Conservation (phyloP, 2,888 invertebrate species). For the Microplitis deprimator region DNA sequence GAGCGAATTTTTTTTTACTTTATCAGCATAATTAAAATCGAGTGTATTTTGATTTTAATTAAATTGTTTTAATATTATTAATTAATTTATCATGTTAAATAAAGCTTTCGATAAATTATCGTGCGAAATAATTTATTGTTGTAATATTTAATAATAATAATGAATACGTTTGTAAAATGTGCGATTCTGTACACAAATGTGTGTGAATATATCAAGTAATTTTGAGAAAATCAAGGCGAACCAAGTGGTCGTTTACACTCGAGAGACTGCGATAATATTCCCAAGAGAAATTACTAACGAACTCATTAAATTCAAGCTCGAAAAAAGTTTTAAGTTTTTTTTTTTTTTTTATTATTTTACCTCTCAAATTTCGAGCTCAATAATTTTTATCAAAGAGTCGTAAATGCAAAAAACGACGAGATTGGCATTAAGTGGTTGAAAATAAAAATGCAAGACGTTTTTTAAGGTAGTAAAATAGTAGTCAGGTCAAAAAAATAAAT, state of each 20-base stretch:
- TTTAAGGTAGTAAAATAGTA: background rate
- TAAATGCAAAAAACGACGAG: background rate
- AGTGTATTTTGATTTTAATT: too few relatives aligned
- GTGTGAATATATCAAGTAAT: background rate
- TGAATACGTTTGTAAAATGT: too few relatives aligned
- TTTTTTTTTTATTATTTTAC: slow-evolving; percentile 6
- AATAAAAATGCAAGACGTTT: background rate
- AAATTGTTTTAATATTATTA: too few relatives aligned
- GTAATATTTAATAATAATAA: too few relatives aligned
- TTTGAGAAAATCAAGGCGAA: slow-evolving; percentile 23
- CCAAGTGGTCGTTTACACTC: slow-evolving; percentile 9
- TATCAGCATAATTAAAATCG: too few relatives aligned
- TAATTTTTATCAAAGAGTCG: background rate
- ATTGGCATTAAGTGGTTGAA: background rate
- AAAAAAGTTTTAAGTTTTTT: slow-evolving; percentile 13
- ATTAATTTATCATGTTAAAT: too few relatives aligned
- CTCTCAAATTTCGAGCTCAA: slow-evolving; percentile 8
- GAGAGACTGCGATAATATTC: slow-evolving; percentile 17
- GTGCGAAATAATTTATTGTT: too few relatives aligned
- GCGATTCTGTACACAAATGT: background rate
- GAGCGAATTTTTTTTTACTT: too few relatives aligned
- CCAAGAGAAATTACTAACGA: slow-evolving; percentile 37
- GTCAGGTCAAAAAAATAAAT: background rate
- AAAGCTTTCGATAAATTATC: too few relatives aligned
- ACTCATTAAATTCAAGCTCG: slow-evolving; percentile 31